phyloP scores from a whole-genome alignment of 2,888 invertebrate genomes.

The Opisthograptis luteolata region DNA sequence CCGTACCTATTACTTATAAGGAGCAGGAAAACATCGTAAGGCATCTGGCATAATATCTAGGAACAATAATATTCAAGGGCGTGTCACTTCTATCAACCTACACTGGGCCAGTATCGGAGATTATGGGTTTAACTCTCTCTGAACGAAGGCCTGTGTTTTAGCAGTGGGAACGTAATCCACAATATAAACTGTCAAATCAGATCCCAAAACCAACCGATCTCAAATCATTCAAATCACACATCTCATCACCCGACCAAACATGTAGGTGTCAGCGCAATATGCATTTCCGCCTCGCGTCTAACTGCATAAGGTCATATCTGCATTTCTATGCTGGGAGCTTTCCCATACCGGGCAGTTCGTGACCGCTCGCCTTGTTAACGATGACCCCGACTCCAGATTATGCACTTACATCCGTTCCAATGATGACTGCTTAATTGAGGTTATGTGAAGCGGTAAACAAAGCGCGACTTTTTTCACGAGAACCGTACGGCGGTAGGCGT shows the following conservation, averaged over 20 bases:
- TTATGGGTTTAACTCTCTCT: too few species aligned
- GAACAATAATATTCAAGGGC: too few species aligned
- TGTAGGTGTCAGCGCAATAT: constrained; percentile 44
- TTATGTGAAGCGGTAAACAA: constrained; percentile 42
- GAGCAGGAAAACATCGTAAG: too few species aligned
- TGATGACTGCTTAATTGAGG: constrained; percentile 77
- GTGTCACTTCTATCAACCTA: too few species aligned
- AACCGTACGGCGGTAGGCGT: constrained; percentile 27
- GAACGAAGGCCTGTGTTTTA: too few species aligned
- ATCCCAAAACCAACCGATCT: too few species aligned
- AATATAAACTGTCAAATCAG: too few species aligned
- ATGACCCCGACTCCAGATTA: constrained; percentile 78
- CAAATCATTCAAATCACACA: too few species aligned
- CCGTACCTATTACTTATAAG: too few species aligned
- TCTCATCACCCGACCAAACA: not conserved
- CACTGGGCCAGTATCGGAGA: too few species aligned
- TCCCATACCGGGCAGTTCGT: constrained; percentile 81
- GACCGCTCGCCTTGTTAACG: constrained; percentile 81
- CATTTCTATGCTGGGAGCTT: constrained; percentile 80
- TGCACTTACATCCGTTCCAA: constrained; percentile 79
- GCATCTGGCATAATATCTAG: too few species aligned
- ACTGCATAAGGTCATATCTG: constrained; percentile 67
- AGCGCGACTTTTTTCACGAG: constrained; percentile 38
- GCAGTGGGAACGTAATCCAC: too few species aligned
- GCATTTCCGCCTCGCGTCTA: constrained; percentile 49